Percentiles rank a stretch among this genome's conserved stretches.
Conservation (phyloP, 2,113 vertebrate species). For the Pterocles burchelli region DNA sequence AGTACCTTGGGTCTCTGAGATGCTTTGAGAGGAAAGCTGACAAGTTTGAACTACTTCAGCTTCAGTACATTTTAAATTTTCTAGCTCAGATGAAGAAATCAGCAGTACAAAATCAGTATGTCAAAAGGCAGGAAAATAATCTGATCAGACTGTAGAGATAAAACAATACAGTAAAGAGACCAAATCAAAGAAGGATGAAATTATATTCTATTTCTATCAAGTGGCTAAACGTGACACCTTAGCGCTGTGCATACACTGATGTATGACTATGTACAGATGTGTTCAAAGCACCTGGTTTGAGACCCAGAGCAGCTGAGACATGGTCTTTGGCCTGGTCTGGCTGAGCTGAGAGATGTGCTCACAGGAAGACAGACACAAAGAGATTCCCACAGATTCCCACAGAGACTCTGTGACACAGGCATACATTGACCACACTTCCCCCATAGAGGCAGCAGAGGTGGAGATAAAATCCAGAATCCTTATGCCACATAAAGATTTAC, state of each 20-base stretch:
- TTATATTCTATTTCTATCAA: neutral
- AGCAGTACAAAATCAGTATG: neutral
- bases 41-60: neutral
- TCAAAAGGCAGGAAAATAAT: neutral
- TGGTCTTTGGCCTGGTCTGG: neutral
- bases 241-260: neutral
- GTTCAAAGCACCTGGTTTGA: neutral
- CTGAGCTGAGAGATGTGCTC: neutral
- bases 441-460: neutral
- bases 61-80: neutral
- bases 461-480: neutral
- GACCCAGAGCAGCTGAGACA: neutral
- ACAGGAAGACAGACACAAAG: neutral
- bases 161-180: neutral
- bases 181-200: neutral
- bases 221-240: neutral
- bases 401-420: fast-evolving
- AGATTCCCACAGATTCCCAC: neutral
- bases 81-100: neutral
- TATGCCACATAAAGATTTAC: neutral
- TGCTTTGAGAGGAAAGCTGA: neutral
- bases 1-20: neutral
- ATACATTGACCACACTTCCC: neutral
- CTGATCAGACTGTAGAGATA: neutral
- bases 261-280: neutral